phyloP scores from a whole-genome alignment of 2,113 vertebrate species.

The Polypterus senegalus region DNA sequence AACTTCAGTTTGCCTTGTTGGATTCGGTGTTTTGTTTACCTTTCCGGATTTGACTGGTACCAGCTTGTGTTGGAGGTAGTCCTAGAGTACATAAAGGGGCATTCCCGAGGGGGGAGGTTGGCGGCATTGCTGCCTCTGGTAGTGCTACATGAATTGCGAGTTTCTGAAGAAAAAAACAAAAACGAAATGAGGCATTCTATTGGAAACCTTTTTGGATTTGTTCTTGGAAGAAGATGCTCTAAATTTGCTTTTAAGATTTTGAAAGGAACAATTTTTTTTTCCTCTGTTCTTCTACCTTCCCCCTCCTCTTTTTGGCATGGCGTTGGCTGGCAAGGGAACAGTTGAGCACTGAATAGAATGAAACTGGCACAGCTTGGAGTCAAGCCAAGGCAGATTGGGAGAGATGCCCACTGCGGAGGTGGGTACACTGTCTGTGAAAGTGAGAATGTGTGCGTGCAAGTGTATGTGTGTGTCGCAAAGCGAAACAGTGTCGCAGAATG shows the following conservation, averaged over 20 bases:
- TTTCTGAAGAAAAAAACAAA: background rate
- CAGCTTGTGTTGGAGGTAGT: background rate
- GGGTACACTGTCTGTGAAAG: background rate
- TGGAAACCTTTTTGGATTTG: background rate
- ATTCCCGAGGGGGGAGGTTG: background rate
- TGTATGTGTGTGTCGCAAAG: too few relatives aligned
- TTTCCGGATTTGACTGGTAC: slow-evolving; percentile 7
- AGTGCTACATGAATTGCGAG: background rate
- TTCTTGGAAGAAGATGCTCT: background rate
- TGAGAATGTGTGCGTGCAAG: background rate
- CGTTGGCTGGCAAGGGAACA: background rate
- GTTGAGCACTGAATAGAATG: slow-evolving; percentile 8
- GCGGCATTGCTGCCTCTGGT: background rate
- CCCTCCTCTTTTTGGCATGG: slow-evolving; percentile 1
- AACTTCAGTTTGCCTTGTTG: slow-evolving; percentile 1
- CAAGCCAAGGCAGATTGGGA: slow-evolving; percentile 20
- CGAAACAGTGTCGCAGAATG: too few relatives aligned
- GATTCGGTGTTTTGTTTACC: slow-evolving; percentile 24
- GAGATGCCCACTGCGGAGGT: slow-evolving; percentile 6
- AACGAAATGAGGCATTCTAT: background rate
- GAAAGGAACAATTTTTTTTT: background rate
- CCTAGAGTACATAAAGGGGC: background rate
- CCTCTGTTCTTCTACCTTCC: background rate
- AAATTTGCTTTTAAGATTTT: background rate
- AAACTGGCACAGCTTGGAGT: slow-evolving; percentile 21